phyloP scores from a whole-genome alignment of 1,140 invertebrate species.

The Teleogryllus occipitalis region DNA sequence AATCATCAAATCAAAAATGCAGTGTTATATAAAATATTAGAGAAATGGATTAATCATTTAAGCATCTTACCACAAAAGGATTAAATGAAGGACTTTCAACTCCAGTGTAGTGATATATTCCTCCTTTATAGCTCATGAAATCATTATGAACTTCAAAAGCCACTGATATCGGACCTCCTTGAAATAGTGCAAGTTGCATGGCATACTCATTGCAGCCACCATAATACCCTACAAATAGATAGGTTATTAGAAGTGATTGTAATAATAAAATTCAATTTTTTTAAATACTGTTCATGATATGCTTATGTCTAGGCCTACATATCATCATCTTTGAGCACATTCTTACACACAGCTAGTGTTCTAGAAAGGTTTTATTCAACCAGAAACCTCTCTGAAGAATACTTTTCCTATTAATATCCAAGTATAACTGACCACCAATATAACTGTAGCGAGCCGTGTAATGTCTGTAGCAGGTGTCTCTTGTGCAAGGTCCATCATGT shows the following conservation, averaged over 20 bases:
- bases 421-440: slow-evolving; percentile 34
- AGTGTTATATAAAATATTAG: not conserved
- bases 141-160: slow-evolving; percentile 42
- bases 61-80: slow-evolving; percentile 31
- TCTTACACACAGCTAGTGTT: too few species aligned
- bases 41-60: not conserved
- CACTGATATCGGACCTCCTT: slow-evolving; percentile 44
- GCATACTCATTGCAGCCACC: slow-evolving; percentile 43
- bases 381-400: not conserved
- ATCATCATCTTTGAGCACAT: too few species aligned
- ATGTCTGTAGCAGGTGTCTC: slow-evolving; percentile 34
- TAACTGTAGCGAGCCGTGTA: slow-evolving; percentile 43
- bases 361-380: not conserved
- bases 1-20: too few species aligned
- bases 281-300: not conserved
- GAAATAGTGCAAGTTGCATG: slow-evolving; percentile 41
- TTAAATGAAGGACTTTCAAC: slow-evolving; percentile 33
- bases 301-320: too few species aligned
- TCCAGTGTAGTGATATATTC: slow-evolving; percentile 36
- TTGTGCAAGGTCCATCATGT: slow-evolving; percentile 32
- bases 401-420: not conserved
- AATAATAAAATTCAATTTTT: not conserved
- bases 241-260: not conserved
- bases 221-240: slow-evolving; percentile 28
- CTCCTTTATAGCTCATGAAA: slow-evolving; percentile 39